Base-by-base conservation (phyloP, 2,113 vertebrate genomes). In the Heterochromis multidens region DNA sequence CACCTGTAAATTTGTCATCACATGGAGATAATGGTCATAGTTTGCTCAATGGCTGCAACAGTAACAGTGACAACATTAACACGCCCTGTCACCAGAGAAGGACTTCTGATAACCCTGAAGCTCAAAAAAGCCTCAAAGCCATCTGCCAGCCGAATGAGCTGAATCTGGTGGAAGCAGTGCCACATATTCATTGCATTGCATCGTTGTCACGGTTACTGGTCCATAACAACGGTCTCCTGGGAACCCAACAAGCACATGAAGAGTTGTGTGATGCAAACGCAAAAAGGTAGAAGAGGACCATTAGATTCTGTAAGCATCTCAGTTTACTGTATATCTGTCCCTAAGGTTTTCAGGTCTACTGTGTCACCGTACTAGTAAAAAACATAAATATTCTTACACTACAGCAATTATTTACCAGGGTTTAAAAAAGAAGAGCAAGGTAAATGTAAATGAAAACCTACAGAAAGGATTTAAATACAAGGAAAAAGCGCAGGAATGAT, bases 171-270 rank as follows among this genome's bases (percentile, higher is more conserved):
- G 56, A 81, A 46, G 80, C 78, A 11, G 27, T 67, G 76, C 72
- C 58, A 83, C 65, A 60, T 81, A 74, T 76, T 74, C 29, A 13
- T 79, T 58, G 35, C 67, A 29, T 84, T 79, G 86, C 79, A 79
- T 33, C 8, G 77, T 92, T 90, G 92, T 89, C 94, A 92, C 25
- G 78, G 91, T 88, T 88, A 92, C 91, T 43, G 52, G 87, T 46
- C 89, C 88, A 82, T 93, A 89, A 93, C 91, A 90, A 94, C 91
- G 19, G 86, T 92, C 82, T 93, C 92, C 85, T 58, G 88, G 89
- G 88, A 89, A 63, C 88, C 63, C 17, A 78, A 70, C 84, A 29
- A 61, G 86, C 72, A 76, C 90, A 84, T 52, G 57, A 85, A 77
- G 37, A 85, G 83, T 91, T 86, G 87, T 72, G 52, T 91, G 90